These are phyloP conservation scores for Orthonychiurus folsomi DNA, from an alignment of 2,888 invertebrate genomes.

Conservation along the genomic window DNA sequence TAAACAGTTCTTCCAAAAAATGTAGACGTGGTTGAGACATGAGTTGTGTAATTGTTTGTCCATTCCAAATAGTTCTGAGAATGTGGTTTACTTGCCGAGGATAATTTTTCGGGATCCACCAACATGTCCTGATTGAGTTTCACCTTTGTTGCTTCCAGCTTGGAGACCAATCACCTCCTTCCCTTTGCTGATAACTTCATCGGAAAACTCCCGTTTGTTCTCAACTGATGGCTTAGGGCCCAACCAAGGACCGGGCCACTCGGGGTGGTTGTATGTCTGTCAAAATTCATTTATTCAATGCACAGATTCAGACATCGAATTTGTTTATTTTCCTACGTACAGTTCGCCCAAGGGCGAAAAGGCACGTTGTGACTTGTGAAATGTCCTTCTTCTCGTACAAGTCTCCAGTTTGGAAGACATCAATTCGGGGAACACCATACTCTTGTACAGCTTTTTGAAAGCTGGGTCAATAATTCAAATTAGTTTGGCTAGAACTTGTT, in stretches of 20 bases:
- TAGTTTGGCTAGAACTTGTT: not conserved
- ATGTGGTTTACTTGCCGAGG: constrained; percentile 83
- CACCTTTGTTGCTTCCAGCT: constrained; percentile 93
- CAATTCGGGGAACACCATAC: constrained; percentile 81
- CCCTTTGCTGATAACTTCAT: constrained; percentile 81
- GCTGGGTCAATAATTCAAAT: constrained; percentile 44
- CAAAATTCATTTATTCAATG: not conserved
- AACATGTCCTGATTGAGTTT: constrained; percentile 84
- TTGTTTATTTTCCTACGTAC: constrained; percentile 47
- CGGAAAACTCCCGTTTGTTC: constrained; percentile 87
- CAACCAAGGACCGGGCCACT: constrained; percentile 76
- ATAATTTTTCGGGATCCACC: constrained; percentile 85
- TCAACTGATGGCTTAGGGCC: constrained; percentile 92
- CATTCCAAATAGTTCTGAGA: no score
- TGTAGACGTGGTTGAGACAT: no score
- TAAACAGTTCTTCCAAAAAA: no score
- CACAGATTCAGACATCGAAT: not conserved
- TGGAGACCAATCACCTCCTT: constrained; percentile 86
- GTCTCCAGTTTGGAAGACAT: constrained; percentile 95
- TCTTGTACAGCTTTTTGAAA: constrained; percentile 78
- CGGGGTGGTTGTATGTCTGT: constrained; percentile 74
- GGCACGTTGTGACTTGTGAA: constrained; percentile 70
- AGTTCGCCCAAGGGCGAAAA: constrained; percentile 76
- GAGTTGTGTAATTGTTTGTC: no score
- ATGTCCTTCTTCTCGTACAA: constrained; percentile 91